A percentile compares a stretch with the other conserved stretches of the same genome.
Evolutionary conservation across 2,797 vertebrate species (phyloP).

Genomic region (Semotilus atromaculatus): DNA sequence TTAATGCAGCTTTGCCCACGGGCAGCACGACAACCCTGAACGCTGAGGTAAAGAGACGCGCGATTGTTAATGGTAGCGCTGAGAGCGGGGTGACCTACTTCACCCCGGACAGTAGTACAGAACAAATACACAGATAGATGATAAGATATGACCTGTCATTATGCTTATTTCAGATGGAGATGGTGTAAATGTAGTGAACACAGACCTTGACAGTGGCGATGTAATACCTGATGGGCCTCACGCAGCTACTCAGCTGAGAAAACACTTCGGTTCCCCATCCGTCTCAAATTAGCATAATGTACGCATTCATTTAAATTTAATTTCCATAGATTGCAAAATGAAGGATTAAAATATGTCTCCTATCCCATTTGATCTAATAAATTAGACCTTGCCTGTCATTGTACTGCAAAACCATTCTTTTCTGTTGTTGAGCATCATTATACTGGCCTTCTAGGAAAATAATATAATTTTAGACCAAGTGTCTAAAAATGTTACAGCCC

Average conservation of each 20-base stretch:
- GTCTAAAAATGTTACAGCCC: neutral
- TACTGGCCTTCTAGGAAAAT: neutral
- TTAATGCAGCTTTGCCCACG: slow-evolving; percentile 41
- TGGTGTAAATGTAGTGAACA: slow-evolving; percentile 10
- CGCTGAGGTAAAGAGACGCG: neutral
- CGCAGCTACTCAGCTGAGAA: slow-evolving; percentile 1
- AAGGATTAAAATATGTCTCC: neutral
- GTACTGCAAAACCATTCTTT: neutral
- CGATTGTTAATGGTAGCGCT: slow-evolving; percentile 15
- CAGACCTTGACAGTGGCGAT: neutral
- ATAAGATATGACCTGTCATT: neutral
- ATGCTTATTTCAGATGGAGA: neutral
- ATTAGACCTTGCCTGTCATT: neutral
- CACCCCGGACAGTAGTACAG: neutral
- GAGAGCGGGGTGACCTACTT: slow-evolving; percentile 25
- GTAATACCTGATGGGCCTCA: neutral
- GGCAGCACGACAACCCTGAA: slow-evolving; percentile 21
- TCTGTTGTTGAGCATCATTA: neutral
- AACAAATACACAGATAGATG: slow-evolving; percentile 21
- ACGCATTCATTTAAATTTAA: neutral
- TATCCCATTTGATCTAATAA: neutral
- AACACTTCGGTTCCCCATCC: neutral
- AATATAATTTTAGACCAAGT: neutral
- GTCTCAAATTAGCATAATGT: neutral
- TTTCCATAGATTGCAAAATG: neutral